Evolutionary conservation across 1,140 invertebrate genomes (phyloP).

Genomic region (Aphis gossypii): DNA sequence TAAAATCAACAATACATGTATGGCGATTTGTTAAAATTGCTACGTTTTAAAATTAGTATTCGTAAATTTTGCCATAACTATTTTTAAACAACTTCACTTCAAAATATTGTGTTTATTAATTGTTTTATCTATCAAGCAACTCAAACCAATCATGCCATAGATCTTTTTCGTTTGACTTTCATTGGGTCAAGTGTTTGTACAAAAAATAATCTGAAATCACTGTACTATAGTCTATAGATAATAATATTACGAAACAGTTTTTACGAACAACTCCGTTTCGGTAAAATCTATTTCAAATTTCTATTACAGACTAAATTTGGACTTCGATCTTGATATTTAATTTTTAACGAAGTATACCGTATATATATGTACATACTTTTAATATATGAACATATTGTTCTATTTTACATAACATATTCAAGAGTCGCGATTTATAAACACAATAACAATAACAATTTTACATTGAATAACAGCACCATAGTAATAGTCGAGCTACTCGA

Average conservation of each 20-base stretch:
- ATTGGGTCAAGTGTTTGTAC: background rate
- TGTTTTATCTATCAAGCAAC: background rate
- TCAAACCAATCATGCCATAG: background rate
- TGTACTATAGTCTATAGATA: background rate
- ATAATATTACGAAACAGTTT: background rate
- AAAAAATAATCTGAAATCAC: background rate
- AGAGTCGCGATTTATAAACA: background rate
- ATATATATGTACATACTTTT: background rate
- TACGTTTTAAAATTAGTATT: background rate
- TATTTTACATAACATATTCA: background rate
- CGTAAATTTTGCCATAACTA: too few species aligned
- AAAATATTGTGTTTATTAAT: background rate
- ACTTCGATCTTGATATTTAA: background rate
- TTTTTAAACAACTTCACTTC: too few species aligned
- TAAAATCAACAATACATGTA: background rate
- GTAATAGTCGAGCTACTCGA: background rate
- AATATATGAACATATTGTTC: background rate
- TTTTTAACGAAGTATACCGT: background rate
- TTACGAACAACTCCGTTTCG: background rate
- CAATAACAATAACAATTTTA: background rate
- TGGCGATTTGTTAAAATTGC: background rate
- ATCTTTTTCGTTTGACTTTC: background rate
- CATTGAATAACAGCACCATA: background rate
- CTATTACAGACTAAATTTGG: background rate
- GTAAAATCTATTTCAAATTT: background rate